Evolutionary conservation across 1,140 invertebrate genomes (phyloP), one percentile per base, ranked within the genome.

Genomic region (Saccostrea cuccullata): DNA sequence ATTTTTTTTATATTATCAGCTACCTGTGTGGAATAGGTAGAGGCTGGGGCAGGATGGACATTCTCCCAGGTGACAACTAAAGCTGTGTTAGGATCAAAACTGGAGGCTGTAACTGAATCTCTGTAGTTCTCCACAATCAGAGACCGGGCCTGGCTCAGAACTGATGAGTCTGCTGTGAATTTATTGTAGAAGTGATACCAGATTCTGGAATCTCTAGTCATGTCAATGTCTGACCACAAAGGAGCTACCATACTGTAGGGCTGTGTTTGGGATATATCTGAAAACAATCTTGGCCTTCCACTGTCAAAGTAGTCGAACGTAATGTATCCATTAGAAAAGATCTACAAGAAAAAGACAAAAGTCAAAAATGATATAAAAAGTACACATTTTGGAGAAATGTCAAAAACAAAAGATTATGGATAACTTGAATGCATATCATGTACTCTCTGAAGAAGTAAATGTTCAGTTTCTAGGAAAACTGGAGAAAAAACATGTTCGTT

Each of bases 131-230:
- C 23, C 23, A 77, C 70, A 77, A 77, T 77, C 11, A 77, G 70
- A 30, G 70, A 26, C 70, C 13, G 70, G 26, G 26, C 70, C 30
- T 36, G 26, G 5, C 30, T 12, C 13, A 77, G 30, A 77, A 77
- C 70, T 15, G 26, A 77, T 11, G 70, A 77, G 26, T 77, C 26
- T 5, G 70, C 70, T 13, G 70, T 30, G 30, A 77, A 77, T 77
- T 30, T 26, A 26, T 77, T 77, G 70, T 77, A 77, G 70, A 77
- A 77, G 15, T 77, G 70, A 30, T 77, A 77, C 70, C 70, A 77
- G 15, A 77, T 17, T 15, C 70, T 26, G 2, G 70, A 77, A 30
- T 77, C 70, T 9, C 26, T 36, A 4, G 26, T 15, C 70, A 77
- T 77, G 26, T 77, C 70, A 36, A 77, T 17, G 15, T 77, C 70